Percentiles rank a stretch among this genome's conserved stretches.
phyloP scores from a whole-genome alignment of 2,113 vertebrate species.

The Trichechus manatus region DNA sequence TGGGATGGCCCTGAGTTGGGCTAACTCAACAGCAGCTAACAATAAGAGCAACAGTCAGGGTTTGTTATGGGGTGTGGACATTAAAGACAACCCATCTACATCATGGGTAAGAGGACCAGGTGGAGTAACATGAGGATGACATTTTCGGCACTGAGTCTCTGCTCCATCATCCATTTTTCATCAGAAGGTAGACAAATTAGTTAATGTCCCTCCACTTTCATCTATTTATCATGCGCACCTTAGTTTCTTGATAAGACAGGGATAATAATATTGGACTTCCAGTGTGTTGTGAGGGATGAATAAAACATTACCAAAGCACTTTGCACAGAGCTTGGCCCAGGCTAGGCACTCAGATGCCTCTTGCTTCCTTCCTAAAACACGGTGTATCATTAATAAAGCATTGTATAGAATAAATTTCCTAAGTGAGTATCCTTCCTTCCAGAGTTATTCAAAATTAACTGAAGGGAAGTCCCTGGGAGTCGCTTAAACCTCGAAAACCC shows the following conservation, averaged over 20 bases:
- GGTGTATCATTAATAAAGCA: background rate
- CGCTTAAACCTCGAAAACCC: too few relatives aligned
- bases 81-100: background rate
- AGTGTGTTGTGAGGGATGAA: background rate
- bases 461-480: background rate
- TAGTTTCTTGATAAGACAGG: background rate
- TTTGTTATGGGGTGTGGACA: background rate
- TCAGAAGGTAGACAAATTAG: background rate
- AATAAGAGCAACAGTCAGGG: background rate
- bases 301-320: background rate
- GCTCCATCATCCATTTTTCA: background rate
- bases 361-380: background rate
- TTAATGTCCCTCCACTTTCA: background rate
- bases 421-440: background rate
- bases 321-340: background rate
- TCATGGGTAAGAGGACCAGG: accelerated
- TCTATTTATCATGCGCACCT: background rate
- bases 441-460: background rate
- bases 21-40: background rate
- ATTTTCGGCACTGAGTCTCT: background rate
- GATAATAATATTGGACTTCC: background rate
- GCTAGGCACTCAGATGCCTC: background rate
- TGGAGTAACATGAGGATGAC: background rate
- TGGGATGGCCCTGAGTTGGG: background rate
- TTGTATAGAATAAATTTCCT: background rate